Evolutionary conservation across 2,888 invertebrate genomes (phyloP).

Genomic region (Dicyrtomina minuta): DNA sequence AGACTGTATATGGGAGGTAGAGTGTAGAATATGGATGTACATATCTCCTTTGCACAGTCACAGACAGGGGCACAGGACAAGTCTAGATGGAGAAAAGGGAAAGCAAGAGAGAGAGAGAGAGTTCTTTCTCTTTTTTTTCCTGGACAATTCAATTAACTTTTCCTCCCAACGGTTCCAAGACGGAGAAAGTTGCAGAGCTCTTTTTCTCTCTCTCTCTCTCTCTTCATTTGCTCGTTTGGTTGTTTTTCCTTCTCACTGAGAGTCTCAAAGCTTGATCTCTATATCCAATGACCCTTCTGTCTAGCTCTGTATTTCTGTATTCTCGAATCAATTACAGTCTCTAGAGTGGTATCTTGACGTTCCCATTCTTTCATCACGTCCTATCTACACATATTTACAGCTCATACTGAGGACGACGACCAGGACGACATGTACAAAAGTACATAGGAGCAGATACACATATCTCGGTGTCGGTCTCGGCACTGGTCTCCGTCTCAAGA

Average conservation of each 20-base stretch:
- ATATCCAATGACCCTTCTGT: constrained; percentile 11
- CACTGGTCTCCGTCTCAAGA: neutral
- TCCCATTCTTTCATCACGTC: no score
- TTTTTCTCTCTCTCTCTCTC: neutral
- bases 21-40: no score
- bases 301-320: neutral
- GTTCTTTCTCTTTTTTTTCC: constrained; percentile 21
- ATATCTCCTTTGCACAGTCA: no score
- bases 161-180: constrained; percentile 20
- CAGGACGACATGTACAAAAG: neutral
- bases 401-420: neutral
- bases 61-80: neutral
- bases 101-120: neutral
- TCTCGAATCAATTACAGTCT: constrained; percentile 24
- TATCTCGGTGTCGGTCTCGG: no score
- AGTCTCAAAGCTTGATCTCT: constrained; percentile 1
- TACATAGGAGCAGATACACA: no score
- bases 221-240: constrained; percentile 9
- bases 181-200: constrained; percentile 9
- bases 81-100: neutral
- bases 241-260: neutral
- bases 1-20: no score
- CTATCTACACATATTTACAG: neutral
- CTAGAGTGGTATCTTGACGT: constrained; percentile 7
- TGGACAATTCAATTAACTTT: constrained; percentile 32